These are phyloP conservation scores for Alloplasta piceator DNA, from an alignment of 2,888 invertebrate species.

Conservation along the genomic window DNA sequence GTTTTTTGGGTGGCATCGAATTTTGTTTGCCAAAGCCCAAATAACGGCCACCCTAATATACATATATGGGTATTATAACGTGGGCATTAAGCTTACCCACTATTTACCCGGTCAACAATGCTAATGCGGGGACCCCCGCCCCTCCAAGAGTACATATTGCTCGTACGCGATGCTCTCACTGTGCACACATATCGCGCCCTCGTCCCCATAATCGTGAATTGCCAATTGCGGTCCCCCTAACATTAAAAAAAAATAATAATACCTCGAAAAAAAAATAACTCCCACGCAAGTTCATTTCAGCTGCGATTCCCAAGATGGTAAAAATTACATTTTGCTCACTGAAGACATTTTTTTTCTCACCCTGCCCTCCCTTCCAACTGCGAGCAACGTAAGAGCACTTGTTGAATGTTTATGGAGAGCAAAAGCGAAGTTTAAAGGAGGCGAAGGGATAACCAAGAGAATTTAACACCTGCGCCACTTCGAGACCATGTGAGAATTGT, in stretches of 20 bases:
- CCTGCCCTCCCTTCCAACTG: background rate
- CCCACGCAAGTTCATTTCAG: slow-evolving; percentile 35
- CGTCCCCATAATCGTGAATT: background rate
- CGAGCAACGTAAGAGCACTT: slow-evolving; percentile 52
- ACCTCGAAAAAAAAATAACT: slow-evolving; percentile 11
- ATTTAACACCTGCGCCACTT: slow-evolving; percentile 53
- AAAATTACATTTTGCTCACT: slow-evolving; percentile 22
- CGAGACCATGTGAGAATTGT: slow-evolving; percentile 26
- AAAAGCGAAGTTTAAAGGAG: slow-evolving; percentile 13
- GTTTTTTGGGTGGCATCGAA: too few species aligned
- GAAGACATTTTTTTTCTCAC: slow-evolving; percentile 22
- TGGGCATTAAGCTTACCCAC: slow-evolving; percentile 42
- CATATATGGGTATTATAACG: slow-evolving; percentile 37
- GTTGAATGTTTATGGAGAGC: slow-evolving; percentile 64
- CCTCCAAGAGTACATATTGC: background rate
- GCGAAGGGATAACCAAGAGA: slow-evolving; percentile 20
- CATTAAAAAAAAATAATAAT: background rate
- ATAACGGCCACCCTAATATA: too few species aligned
- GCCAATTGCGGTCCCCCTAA: background rate
- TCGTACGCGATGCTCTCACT: slow-evolving; percentile 1
- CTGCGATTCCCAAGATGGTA: slow-evolving; percentile 34
- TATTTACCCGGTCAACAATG: slow-evolving; percentile 61
- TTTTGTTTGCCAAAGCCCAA: too few species aligned
- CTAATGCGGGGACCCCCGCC: slow-evolving; percentile 37
- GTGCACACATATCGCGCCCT: background rate